Conservation (phyloP, 1,140 invertebrate genomes). For the Conus ventricosus region DNA sequence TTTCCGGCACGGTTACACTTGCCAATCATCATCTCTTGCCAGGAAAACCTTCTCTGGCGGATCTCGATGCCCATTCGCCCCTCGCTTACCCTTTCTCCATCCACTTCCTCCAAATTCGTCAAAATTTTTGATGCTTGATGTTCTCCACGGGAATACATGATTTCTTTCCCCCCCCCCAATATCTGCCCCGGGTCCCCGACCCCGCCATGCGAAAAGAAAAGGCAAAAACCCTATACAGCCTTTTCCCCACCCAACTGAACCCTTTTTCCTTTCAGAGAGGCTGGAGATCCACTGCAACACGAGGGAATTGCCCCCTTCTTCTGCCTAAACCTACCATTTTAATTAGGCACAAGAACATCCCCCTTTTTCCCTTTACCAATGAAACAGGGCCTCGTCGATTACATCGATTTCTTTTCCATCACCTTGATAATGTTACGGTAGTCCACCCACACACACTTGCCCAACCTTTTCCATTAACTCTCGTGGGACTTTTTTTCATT, state of each 20-base stretch:
- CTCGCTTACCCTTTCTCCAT: constrained; percentile 98
- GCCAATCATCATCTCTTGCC: constrained; percentile 98
- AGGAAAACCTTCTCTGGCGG: constrained; percentile 97
- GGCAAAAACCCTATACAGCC: constrained; percentile 97
- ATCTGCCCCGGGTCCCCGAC: constrained; percentile 90
- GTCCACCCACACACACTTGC: constrained; percentile 85
- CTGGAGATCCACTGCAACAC: constrained; percentile 97
- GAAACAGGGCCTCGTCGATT: constrained; percentile 99
- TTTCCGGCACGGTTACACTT: constrained; percentile 85
- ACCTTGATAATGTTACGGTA: constrained; percentile 98
- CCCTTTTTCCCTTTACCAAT: constrained; percentile 90
- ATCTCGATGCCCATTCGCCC: constrained; percentile 98
- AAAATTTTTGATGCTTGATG: constrained; percentile 93
- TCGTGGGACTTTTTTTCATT: constrained; percentile 90
- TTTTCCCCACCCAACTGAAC: constrained; percentile 96
- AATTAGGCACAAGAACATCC: no score
- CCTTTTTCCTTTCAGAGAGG: constrained; percentile 99
- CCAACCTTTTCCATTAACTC: constrained; percentile 86
- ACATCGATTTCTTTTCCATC: constrained; percentile 91
- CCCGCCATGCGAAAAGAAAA: constrained; percentile 95
- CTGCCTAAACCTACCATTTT: constrained; percentile 96
- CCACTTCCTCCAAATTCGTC: constrained; percentile 92
- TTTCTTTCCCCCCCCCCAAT: constrained; percentile 95
- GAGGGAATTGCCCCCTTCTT: constrained; percentile 98
- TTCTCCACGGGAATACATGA: constrained; percentile 97